Percentiles rank a stretch among this genome's conserved stretches.
Evolutionary conservation across 1,140 invertebrate species (phyloP).

Genomic region (Whitmania pigra): DNA sequence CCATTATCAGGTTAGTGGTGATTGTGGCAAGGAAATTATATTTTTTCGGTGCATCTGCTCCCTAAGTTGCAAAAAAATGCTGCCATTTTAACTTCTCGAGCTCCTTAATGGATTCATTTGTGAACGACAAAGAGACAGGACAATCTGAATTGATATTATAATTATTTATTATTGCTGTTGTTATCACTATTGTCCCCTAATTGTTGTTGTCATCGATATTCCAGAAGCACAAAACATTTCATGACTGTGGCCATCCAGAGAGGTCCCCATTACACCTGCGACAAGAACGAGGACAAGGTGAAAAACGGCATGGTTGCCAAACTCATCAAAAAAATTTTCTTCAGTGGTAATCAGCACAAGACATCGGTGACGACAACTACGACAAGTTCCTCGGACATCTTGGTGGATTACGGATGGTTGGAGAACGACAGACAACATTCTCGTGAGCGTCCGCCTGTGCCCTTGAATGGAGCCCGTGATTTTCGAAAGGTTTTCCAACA

Average conservation of each 20-base stretch:
- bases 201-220: too few relatives aligned
- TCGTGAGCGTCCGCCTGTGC: not conserved
- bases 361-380: not conserved
- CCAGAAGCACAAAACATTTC: not conserved
- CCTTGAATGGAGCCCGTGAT: too few relatives aligned
- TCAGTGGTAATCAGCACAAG: not conserved
- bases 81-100: not conserved
- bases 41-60: too few relatives aligned
- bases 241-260: not conserved
- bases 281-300: not conserved
- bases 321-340: not conserved
- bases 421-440: not conserved
- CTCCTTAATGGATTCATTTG: too few relatives aligned
- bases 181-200: too few relatives aligned
- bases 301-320: not conserved
- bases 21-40: not conserved
- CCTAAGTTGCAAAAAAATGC: not conserved
- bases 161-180: too few relatives aligned
- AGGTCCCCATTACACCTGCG: not conserved
- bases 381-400: not conserved
- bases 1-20: not conserved
- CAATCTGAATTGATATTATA: too few relatives aligned
- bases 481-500: too few relatives aligned
- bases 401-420: constrained; percentile 6
- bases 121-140: too few relatives aligned